A percentile compares a stretch with the other conserved stretches of the same genome.
phyloP scores from a whole-genome alignment of 2,888 invertebrate species.

The Cyclophora albipunctata region DNA sequence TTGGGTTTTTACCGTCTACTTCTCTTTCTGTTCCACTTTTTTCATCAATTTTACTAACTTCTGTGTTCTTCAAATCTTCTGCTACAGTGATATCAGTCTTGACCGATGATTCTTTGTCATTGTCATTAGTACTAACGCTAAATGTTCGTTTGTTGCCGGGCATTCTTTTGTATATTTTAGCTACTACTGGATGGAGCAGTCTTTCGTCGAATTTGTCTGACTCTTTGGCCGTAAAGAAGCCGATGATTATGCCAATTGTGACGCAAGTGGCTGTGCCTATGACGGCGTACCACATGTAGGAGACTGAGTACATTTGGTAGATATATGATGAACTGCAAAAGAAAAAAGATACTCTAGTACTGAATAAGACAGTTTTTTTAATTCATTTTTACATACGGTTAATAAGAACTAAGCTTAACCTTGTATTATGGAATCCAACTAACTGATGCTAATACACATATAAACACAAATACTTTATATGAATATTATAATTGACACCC shows the following conservation, averaged over 20 bases:
- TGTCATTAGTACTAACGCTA: slow-evolving; percentile 22
- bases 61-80: slow-evolving; percentile 25
- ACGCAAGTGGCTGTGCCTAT: slow-evolving; percentile 87
- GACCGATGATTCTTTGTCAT: slow-evolving; percentile 47
- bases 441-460: too few species aligned
- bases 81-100: slow-evolving; percentile 47
- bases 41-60: slow-evolving; percentile 2
- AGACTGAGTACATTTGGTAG: slow-evolving; percentile 79
- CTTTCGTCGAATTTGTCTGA: slow-evolving; percentile 50
- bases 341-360: too few species aligned
- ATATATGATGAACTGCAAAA: slow-evolving; percentile 38
- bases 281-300: slow-evolving; percentile 92
- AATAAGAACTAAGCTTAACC: too few species aligned
- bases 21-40: too few species aligned
- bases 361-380: too few species aligned
- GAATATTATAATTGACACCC: too few species aligned
- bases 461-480: too few species aligned
- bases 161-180: slow-evolving; percentile 40
- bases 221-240: slow-evolving; percentile 53
- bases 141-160: slow-evolving; percentile 48
- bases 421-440: too few species aligned
- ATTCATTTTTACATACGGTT: too few species aligned
- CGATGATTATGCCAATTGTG: slow-evolving; percentile 80
- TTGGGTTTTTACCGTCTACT: too few species aligned
- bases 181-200: slow-evolving; percentile 53